A percentile compares a stretch with the other conserved stretches of the same genome.
These are phyloP conservation scores for Polymixis flavicincta DNA, from an alignment of 2,888 invertebrate genomes.

Conservation along the genomic window DNA sequence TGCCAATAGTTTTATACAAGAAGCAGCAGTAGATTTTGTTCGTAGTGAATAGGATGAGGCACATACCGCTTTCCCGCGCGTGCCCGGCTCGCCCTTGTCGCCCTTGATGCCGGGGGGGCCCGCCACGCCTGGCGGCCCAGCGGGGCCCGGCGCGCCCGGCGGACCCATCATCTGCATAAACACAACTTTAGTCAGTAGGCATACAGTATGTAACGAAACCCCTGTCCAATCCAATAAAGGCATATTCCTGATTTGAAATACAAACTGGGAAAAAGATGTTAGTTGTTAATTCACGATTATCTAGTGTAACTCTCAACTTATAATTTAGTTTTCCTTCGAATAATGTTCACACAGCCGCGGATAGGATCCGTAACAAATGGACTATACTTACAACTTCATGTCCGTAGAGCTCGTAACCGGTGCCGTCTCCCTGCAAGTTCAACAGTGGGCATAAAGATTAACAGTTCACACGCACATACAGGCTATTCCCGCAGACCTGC, in stretches of 20 bases:
- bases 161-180: constrained; percentile 90
- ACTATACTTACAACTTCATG: constrained; percentile 93
- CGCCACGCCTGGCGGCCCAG: constrained; percentile 93
- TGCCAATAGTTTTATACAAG: neutral
- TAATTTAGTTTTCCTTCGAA: neutral
- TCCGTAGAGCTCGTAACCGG: constrained; percentile 93
- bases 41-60: constrained; percentile 7
- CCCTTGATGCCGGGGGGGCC: constrained; percentile 96
- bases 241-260: neutral
- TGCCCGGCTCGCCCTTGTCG: constrained; percentile 95
- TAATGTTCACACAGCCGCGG: neutral
- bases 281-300: neutral
- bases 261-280: neutral
- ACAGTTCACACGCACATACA: constrained; percentile 70
- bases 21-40: constrained; percentile 2
- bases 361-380: neutral
- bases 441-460: constrained; percentile 90
- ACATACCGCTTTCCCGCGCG: constrained; percentile 95
- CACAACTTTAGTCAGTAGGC: constrained; percentile 1
- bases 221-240: neutral
- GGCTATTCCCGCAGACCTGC: neutral
- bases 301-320: neutral
- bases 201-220: neutral
- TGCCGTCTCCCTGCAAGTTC: constrained; percentile 95
- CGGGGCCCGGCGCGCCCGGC: constrained; percentile 94